These are phyloP conservation scores for Synergus itoensis DNA, from an alignment of 2,888 invertebrate species.

Conservation along the genomic window DNA sequence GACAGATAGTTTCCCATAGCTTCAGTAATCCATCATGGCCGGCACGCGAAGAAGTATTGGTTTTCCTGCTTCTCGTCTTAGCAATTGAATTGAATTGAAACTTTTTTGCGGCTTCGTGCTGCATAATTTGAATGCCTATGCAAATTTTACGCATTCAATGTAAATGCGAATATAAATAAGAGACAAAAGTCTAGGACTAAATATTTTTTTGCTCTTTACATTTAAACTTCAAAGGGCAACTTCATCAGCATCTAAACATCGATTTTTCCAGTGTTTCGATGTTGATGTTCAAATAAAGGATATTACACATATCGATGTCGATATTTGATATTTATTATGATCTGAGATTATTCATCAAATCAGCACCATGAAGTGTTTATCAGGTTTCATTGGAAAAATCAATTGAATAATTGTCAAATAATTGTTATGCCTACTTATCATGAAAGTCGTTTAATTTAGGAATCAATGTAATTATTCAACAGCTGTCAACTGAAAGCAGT, in stretches of 20 bases:
- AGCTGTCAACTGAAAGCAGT: not conserved
- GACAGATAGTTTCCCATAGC: conserved; percentile 78
- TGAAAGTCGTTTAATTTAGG: not conserved
- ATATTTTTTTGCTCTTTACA: not conserved
- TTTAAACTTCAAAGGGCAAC: not conserved
- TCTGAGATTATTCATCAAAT: too few species aligned
- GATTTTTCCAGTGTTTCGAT: too few species aligned
- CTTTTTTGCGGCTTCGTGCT: conserved; percentile 38
- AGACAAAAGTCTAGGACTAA: not conserved
- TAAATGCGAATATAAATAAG: conserved; percentile 32
- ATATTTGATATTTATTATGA: too few species aligned
- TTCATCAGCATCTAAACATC: too few species aligned
- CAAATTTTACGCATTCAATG: conserved; percentile 33
- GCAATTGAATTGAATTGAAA: conserved; percentile 69
- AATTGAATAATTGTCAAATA: too few species aligned
- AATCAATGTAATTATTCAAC: conserved; percentile 3
- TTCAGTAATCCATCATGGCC: conserved; percentile 77
- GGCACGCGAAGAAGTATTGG: conserved; percentile 75
- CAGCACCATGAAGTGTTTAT: too few species aligned
- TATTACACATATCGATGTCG: too few species aligned
- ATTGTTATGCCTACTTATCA: not conserved
- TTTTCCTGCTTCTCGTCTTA: conserved; percentile 74
- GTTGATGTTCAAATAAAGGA: too few species aligned
- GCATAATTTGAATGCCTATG: conserved; percentile 40
- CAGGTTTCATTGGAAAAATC: not conserved